Evolutionary conservation across 2,797 vertebrate genomes (phyloP), one percentile per base, ranked within the genome.

Genomic region (Myotis daubentonii): DNA sequence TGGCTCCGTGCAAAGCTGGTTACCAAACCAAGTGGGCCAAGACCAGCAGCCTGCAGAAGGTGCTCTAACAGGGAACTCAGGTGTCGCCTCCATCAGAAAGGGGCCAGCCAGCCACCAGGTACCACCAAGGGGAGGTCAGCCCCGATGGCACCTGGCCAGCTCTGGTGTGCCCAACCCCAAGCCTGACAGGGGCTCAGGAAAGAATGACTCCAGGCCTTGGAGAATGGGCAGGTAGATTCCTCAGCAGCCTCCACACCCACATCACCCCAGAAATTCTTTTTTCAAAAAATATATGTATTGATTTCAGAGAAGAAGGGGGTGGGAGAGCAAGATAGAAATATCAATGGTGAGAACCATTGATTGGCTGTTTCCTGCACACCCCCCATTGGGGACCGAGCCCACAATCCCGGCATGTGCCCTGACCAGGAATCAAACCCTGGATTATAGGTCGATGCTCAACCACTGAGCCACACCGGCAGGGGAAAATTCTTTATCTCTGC

Each of bases 211-310:
- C 13, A 3, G 38, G 87, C 8, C 60, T 49, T 2, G 5, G 38
- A 62, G 47, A 36, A 8, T 0, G 0, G 12, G n/a, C 44, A 19
- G 57, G 49, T 2, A 19, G 65, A 70, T 5, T 13, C 44, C 49
- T 33, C 68, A 13, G 41, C 3, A 22, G 5, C 49, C 60, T 70
- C 28, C 70, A 25, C 0, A 13, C 30, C 20, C 28, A n/a, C 11
- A 3, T 57, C 88, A 25, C 20, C n/a, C 2, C 2, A 5, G 3
- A 2, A 25, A 28, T 15, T 41, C 76, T 53, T 17, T 16, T 60
- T 62, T 62, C 25, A 62, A 62, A 62, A 62, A 30, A 62, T 6
- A 30, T 62, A 62, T 30, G 13, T 62, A 62, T 62, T 30, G 60
- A 62, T 62, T 62, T 62, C 5, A 6, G 12, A 62, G 28, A 62